Percentiles rank a stretch among this genome's conserved stretches.
Evolutionary conservation across 2,888 invertebrate genomes (phyloP).

Genomic region (Cerceris ruficornis): DNA sequence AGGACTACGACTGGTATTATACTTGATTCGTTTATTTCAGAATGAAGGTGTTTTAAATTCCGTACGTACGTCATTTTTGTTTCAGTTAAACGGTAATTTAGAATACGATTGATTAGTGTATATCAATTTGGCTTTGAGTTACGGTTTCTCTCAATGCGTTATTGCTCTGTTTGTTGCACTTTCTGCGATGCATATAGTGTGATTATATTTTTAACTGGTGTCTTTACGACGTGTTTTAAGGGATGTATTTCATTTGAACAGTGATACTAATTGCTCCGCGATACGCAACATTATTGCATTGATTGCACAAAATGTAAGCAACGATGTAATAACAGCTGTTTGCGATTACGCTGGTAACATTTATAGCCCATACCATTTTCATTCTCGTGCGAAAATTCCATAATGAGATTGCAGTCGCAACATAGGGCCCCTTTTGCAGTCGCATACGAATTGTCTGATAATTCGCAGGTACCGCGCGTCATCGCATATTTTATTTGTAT

Average conservation of each 20-base stretch:
- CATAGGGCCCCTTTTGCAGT: slow-evolving; percentile 54
- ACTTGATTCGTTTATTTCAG: too few species aligned
- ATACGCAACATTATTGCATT: slow-evolving; percentile 17
- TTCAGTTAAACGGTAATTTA: too few species aligned
- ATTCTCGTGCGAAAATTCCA: slow-evolving; percentile 51
- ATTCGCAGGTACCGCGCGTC: slow-evolving; percentile 21
- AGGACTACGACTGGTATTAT: too few species aligned
- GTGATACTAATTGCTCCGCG: background rate
- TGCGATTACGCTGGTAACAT: slow-evolving; percentile 37
- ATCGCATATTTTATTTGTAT: slow-evolving; percentile 27
- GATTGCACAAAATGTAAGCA: slow-evolving; percentile 21
- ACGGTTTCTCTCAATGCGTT: too few species aligned
- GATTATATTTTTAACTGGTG: too few species aligned
- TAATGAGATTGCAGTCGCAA: slow-evolving; percentile 40
- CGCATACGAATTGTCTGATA: slow-evolving; percentile 47
- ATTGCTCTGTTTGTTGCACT: too few species aligned
- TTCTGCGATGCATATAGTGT: too few species aligned
- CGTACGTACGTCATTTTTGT: too few species aligned
- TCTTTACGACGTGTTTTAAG: background rate
- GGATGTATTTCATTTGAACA: background rate
- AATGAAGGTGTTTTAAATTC: too few species aligned
- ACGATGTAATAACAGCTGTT: slow-evolving; percentile 28
- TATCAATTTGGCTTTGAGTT: too few species aligned
- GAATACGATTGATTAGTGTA: too few species aligned
- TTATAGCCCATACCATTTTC: slow-evolving; percentile 28